Base-by-base conservation (phyloP, 2,113 vertebrate genomes). In the Leucopsar rothschildi region DNA sequence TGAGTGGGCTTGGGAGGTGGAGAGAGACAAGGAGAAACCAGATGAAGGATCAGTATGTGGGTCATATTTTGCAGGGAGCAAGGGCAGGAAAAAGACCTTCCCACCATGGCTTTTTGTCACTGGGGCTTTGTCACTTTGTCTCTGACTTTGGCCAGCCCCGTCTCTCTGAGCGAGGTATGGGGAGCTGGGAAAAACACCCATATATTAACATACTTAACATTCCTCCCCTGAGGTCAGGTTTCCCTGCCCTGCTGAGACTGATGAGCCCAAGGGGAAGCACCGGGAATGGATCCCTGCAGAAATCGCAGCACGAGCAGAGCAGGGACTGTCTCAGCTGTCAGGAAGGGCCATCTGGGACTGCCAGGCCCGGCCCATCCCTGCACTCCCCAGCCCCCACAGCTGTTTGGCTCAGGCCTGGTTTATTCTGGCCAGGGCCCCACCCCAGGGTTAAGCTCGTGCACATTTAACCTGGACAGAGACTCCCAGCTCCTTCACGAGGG, bases 261-360 rank as follows among this genome's bases (percentile, higher is more conserved):
- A 98, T 96, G 76, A 96, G 87, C 95, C 96, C 97, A 97, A 97
- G 92, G 94, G 96, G 90, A 86, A 93, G 88, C 75, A 65, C 45
- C 37, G 6, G 27, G 47, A 47, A 17, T 27, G 70, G 89, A 92
- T 70, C 59, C 73, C 64, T 69, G 68, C 25, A 44, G n/a, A 18
- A 92, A 68, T 83, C 47, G 33, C 92, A 72, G 87, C 5, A 6
- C 2, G n/a, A 79, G 85, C 47, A 73, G 61, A 83, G 91, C 59
- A 96, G 70, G 65, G 82, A 53, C 18, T 3, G 2, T 93, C 97
- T 98, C 98, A 97, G 96, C 97, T 99, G 98, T 88, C 72, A 27
- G 22, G 68, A 5, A 6, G 75, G 94, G 97, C 96, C 97, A 96
- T 96, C 94, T 98, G 97, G 96, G 94, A 95, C 89, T 6, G 50